Conservation (phyloP, 2,888 invertebrate genomes). For the Limnephilus marmoratus region DNA sequence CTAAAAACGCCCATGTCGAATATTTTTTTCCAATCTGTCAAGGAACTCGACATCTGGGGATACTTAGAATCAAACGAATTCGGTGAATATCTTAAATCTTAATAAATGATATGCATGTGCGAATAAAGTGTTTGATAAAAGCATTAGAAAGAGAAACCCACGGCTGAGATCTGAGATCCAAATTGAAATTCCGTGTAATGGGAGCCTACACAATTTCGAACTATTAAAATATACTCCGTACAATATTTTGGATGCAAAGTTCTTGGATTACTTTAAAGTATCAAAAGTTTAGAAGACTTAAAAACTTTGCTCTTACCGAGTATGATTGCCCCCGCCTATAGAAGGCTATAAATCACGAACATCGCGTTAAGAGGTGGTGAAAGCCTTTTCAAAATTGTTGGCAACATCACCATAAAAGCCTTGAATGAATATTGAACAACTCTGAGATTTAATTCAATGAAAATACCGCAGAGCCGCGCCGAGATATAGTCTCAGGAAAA, state of each 20-base stretch:
- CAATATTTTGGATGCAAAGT: conserved; percentile 56
- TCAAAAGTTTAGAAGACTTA: conserved; percentile 58
- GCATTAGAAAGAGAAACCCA: background rate
- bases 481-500: background rate
- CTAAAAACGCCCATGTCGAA: too few relatives aligned
- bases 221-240: conserved; percentile 52
- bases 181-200: conserved; percentile 45
- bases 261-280: conserved; percentile 58
- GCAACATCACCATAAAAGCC: conserved; percentile 53
- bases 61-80: background rate
- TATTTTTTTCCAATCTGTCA: too few relatives aligned
- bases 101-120: conserved; percentile 12
- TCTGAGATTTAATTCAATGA: conserved; percentile 24
- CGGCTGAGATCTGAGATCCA: conserved; percentile 9
- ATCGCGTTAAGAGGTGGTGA: conserved; percentile 55
- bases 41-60: background rate
- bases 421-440: conserved; percentile 44
- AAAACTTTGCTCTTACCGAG: conserved; percentile 62
- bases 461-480: background rate
- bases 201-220: conserved; percentile 45
- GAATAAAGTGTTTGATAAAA: background rate
- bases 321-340: conserved; percentile 57
- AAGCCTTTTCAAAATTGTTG: conserved; percentile 50
- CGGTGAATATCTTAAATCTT: background rate
- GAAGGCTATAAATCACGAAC: conserved; percentile 59